Evolutionary conservation across 2,113 vertebrate genomes (phyloP).

Genomic region (Nycticryphes semicollaris): DNA sequence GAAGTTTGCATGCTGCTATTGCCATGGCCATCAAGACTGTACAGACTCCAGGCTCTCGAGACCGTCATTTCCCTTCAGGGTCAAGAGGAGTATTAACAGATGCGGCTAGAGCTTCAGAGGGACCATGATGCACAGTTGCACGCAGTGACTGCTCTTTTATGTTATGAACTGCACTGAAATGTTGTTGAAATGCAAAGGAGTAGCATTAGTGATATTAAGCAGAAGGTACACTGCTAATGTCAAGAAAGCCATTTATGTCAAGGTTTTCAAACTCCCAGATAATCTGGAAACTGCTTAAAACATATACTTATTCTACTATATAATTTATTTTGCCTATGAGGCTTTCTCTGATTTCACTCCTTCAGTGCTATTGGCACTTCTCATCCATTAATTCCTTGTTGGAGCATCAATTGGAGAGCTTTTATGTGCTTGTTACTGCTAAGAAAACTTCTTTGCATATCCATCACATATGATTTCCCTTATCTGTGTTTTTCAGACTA

Average conservation of each 20-base stretch:
- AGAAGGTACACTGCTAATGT: neutral
- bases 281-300: neutral
- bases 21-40: rapidly evolving
- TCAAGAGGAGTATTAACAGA: neutral
- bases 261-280: neutral
- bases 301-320: neutral
- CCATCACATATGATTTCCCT: neutral
- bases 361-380: neutral
- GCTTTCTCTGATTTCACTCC: neutral
- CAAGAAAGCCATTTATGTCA: neutral
- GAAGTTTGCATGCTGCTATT: neutral
- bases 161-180: neutral
- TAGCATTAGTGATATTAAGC: neutral
- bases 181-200: neutral
- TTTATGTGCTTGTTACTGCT: neutral
- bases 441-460: neutral
- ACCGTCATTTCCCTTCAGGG: neutral
- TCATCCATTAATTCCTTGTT: slow-evolving; percentile 1
- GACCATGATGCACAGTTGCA: neutral
- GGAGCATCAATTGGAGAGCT: neutral
- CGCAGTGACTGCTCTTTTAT: neutral
- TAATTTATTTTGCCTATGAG: neutral
- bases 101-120: neutral
- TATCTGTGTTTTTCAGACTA: slow-evolving; percentile 31
- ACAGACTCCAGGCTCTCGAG: neutral